These are phyloP conservation scores for Pachypanchax playfairii DNA, from an alignment of 2,113 vertebrate species.

Conservation along the genomic window DNA sequence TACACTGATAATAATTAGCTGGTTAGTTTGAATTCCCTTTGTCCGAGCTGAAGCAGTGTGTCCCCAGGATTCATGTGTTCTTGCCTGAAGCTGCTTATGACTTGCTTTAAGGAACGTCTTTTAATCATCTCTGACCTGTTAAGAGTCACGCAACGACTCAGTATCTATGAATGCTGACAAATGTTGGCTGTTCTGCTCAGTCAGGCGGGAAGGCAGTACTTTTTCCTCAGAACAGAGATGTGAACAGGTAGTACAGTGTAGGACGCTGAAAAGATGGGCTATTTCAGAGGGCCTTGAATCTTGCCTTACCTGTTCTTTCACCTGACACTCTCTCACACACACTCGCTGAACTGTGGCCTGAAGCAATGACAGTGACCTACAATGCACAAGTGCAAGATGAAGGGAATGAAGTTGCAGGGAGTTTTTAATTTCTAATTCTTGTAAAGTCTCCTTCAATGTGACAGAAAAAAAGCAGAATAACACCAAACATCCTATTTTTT, in stretches of 20 bases:
- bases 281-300: slow-evolving; percentile 50
- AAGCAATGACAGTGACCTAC: slow-evolving; percentile 44
- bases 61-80: slow-evolving; percentile 36
- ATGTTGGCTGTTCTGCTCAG: slow-evolving; percentile 4
- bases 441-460: slow-evolving; percentile 2
- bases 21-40: slow-evolving; percentile 26
- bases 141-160: slow-evolving; percentile 19
- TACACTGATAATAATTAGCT: slow-evolving; percentile 33
- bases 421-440: background rate
- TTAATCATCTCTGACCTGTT: slow-evolving; percentile 28
- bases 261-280: slow-evolving; percentile 30
- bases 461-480: background rate
- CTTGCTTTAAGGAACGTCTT: slow-evolving; percentile 1
- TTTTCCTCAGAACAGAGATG: background rate
- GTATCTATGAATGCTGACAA: slow-evolving; percentile 4
- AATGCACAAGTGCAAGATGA: slow-evolving; percentile 20
- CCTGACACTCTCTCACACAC: slow-evolving; percentile 25
- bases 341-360: slow-evolving; percentile 45
- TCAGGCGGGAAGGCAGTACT: background rate
- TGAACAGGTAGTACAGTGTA: slow-evolving; percentile 10
- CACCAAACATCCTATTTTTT: background rate
- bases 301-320: slow-evolving; percentile 65
- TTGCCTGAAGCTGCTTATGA: slow-evolving; percentile 34
- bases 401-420: slow-evolving; percentile 11
- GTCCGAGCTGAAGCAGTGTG: slow-evolving; percentile 12